phyloP scores from a whole-genome alignment of 2,113 vertebrate species.

The Embiotoca jacksoni region DNA sequence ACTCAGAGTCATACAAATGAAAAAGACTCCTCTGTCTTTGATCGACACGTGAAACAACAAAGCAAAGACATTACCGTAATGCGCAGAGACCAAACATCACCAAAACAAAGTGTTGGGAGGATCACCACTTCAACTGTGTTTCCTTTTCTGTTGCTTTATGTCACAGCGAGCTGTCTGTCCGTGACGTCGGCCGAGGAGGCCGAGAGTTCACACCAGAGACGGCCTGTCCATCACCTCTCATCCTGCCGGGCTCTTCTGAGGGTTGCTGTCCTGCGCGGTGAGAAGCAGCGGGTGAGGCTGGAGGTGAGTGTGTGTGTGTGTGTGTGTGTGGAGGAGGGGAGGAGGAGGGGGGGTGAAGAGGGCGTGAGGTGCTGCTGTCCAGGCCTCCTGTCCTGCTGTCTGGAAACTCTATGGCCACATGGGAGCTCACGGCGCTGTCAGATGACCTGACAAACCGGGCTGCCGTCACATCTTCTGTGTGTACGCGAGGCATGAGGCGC shows the following conservation, averaged over 20 bases:
- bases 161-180: constrained; percentile 58
- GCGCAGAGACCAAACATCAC: not conserved
- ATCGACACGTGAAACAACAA: constrained; percentile 34
- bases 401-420: constrained; percentile 69
- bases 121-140: constrained; percentile 35
- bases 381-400: constrained; percentile 75
- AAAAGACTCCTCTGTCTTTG: not conserved
- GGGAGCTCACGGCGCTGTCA: constrained; percentile 74
- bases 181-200: constrained; percentile 47
- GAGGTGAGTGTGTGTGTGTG: constrained; percentile 15
- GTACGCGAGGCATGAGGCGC: constrained; percentile 32
- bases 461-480: constrained; percentile 66
- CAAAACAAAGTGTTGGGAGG: constrained; percentile 19
- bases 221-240: constrained; percentile 74
- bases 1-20: not conserved
- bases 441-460: constrained; percentile 72
- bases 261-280: constrained; percentile 72
- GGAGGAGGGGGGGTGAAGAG: constrained; percentile 2
- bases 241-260: constrained; percentile 73
- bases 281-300: constrained; percentile 67
- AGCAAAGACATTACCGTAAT: constrained; percentile 19
- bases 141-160: constrained; percentile 20
- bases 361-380: constrained; percentile 63
- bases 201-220: constrained; percentile 66
- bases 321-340: not conserved